A percentile compares a stretch with the other conserved stretches of the same genome.
Evolutionary conservation across 1,140 invertebrate genomes (phyloP).

Genomic region (Leptinotarsa defecta): DNA sequence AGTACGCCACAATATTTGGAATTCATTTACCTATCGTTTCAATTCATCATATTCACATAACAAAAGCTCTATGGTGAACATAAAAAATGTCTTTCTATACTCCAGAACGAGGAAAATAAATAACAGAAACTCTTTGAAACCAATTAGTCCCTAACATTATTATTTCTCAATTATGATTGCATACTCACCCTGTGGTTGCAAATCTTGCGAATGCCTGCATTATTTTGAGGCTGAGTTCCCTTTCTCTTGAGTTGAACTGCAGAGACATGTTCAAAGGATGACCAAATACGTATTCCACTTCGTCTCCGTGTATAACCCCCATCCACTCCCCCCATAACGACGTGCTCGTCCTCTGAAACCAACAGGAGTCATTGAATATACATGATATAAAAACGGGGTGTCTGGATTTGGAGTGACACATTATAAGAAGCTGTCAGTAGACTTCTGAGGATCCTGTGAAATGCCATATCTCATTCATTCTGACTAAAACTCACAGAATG

Average conservation of each 20-base stretch:
- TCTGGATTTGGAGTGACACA: not conserved
- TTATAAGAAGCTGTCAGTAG: not conserved
- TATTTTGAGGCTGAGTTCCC: slow-evolving; percentile 81
- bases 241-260: slow-evolving; percentile 79
- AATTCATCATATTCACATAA: too few species aligned
- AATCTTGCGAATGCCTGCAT: slow-evolving; percentile 87
- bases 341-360: slow-evolving; percentile 82
- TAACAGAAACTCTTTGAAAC: too few species aligned
- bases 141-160: too few species aligned
- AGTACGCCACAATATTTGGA: too few species aligned
- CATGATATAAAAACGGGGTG: not conserved
- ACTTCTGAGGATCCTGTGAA: not conserved
- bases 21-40: too few species aligned
- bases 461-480: not conserved
- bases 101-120: too few species aligned
- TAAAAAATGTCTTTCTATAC: too few species aligned
- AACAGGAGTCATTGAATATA: slow-evolving; percentile 15
- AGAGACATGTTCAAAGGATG: slow-evolving; percentile 85
- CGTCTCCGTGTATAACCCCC: slow-evolving; percentile 96
- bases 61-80: too few species aligned
- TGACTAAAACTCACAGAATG: too few species aligned
- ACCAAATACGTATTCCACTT: slow-evolving; percentile 96
- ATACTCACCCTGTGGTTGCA: slow-evolving; percentile 80
- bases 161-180: too few species aligned
- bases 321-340: slow-evolving; percentile 96